phyloP scores from a whole-genome alignment of 2,797 vertebrate species.

The Manis crassicaudata region DNA sequence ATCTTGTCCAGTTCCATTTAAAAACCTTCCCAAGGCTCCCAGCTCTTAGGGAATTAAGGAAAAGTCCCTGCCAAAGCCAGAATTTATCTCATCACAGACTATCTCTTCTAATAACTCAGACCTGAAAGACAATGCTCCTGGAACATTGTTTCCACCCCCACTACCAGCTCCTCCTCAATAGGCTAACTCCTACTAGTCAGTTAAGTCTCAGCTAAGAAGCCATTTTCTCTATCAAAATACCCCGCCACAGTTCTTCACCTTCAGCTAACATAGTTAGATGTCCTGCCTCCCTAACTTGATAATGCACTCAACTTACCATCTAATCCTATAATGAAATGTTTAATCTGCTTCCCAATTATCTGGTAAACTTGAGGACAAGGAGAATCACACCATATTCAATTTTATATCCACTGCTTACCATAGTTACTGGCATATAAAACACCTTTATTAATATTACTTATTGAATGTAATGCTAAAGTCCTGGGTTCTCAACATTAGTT shows the following conservation, averaged over 20 bases:
- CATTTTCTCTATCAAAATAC: constrained; percentile 31
- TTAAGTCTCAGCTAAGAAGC: background rate
- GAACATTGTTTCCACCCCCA: background rate
- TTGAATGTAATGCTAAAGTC: constrained; percentile 27
- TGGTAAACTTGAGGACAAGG: constrained; percentile 39
- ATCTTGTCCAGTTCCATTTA: background rate
- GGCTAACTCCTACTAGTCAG: background rate
- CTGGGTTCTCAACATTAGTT: constrained; percentile 24
- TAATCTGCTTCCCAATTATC: constrained; percentile 18
- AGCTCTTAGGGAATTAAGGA: background rate
- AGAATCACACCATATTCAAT: background rate
- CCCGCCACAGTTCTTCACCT: background rate
- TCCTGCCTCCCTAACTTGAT: background rate
- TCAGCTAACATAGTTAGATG: background rate
- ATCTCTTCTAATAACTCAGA: constrained; percentile 1
- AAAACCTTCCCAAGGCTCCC: constrained; percentile 43
- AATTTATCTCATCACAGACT: background rate
- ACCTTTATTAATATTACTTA: constrained; percentile 40
- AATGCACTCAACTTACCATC: background rate
- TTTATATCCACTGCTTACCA: constrained; percentile 10
- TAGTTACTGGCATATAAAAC: background rate
- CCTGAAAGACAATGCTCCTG: background rate
- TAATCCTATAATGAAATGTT: constrained; percentile 33
- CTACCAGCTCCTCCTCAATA: background rate
- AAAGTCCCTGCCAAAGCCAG: background rate